A percentile compares a stretch with the other conserved stretches of the same genome.
Evolutionary conservation across 2,888 invertebrate species (phyloP).

Genomic region (Sericinus montela): DNA sequence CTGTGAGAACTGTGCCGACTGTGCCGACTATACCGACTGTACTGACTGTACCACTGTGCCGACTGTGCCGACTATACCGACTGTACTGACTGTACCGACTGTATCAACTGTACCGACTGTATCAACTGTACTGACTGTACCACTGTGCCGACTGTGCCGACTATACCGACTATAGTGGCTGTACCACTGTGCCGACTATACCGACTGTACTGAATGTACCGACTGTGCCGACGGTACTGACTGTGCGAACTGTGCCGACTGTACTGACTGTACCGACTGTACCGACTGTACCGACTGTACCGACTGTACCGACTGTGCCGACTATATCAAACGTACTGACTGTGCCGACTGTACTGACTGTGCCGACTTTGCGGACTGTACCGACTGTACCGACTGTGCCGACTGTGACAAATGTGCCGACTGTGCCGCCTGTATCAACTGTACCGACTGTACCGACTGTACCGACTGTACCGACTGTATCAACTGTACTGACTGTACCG

Average conservation of each 20-base stretch:
- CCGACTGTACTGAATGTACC: constrained; percentile 32
- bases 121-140: too few species aligned
- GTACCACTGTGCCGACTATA: constrained; percentile 18
- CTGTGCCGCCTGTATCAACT: too few species aligned
- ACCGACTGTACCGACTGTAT: too few species aligned
- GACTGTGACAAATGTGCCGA: constrained; percentile 36
- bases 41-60: constrained; percentile 17
- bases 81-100: constrained; percentile 40
- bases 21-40: too few species aligned
- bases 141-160: constrained; percentile 36
- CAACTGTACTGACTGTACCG: constrained; percentile 40
- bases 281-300: constrained; percentile 39
- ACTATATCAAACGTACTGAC: too few species aligned
- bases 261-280: too few species aligned
- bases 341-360: constrained; percentile 22
- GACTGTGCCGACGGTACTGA: background rate
- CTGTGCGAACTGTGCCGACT: constrained; percentile 33
- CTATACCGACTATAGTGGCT: too few species aligned
- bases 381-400: too few species aligned
- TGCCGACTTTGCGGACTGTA: constrained; percentile 27
- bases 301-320: background rate
- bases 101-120: too few species aligned
- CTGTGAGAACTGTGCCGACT: constrained; percentile 33
- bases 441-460: constrained; percentile 40
- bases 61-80: too few species aligned